Base-by-base conservation (phyloP, 2,888 invertebrate genomes). In the Bellardia pandia region DNA sequence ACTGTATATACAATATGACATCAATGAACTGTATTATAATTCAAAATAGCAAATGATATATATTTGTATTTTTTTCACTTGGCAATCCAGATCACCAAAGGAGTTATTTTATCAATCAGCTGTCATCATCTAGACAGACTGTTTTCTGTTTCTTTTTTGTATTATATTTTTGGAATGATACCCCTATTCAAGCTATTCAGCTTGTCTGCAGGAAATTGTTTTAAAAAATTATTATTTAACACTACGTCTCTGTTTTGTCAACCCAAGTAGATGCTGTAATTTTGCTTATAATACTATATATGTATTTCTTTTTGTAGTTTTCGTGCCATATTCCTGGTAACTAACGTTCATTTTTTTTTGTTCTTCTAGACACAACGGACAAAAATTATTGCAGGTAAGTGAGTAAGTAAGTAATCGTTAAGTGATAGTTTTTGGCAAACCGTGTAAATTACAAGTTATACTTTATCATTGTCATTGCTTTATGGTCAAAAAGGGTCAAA, bases 371-470 rank as follows among this genome's bases (percentile, higher is more conserved):
- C 23, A 42, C 11, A 76, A n/a, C 68, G 13, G 13, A 13, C 9
- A 45, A 3, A 37, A 37, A 40, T 6, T 71, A 48, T 42, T 53
- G 56, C 45, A 56, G 51, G 40, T 33, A 79, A 69, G 60, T 33
- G 69, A 85, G 76, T 64, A 69, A 68, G 71, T 78, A 60, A 77
- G 83, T 84, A 84, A 81, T 86, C 53, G 80, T 71, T 84, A 84
- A 77, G 86, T 87, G 86, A 84, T 87, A 87, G 77, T 84, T 84
- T 87, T 87, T 77, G 64, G 72, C 77, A 81, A 85, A 87, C 81
- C 81, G 87, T 87, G 87, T 87, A 87, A 87, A 87, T 87, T 87
- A 85, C 87, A 85, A 78, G 87, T 85, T 85, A 87, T 87, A 87
- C 85, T 87, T 87, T 87, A 87, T 87, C 85, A 87, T 87, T 87